A percentile compares a stretch with the other conserved stretches of the same genome.
Evolutionary conservation across 1,140 invertebrate species (phyloP).

Genomic region (Orius insidiosus): DNA sequence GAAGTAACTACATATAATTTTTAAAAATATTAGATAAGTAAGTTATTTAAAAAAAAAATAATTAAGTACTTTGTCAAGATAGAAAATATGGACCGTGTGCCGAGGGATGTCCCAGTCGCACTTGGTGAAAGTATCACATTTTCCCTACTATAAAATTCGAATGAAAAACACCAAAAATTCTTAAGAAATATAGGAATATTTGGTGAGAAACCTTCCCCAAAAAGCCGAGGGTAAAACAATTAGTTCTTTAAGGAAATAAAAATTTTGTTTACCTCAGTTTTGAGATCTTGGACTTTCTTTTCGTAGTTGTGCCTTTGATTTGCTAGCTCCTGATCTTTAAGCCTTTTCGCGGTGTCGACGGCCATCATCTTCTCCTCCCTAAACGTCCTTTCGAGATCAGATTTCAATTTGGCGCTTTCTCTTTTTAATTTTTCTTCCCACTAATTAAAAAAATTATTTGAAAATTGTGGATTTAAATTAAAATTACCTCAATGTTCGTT

Average conservation of each 20-base stretch:
- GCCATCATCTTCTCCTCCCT: slow-evolving; percentile 38
- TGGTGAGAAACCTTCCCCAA: too few species aligned
- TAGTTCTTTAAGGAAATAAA: neutral
- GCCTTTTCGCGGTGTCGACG: slow-evolving; percentile 31
- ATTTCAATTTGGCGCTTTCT: slow-evolving; percentile 34
- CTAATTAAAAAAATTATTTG: slow-evolving; percentile 20
- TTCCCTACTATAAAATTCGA: too few species aligned
- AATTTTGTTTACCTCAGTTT: slow-evolving; percentile 29
- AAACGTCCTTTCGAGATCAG: slow-evolving; percentile 38
- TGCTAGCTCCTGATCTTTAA: slow-evolving; percentile 29
- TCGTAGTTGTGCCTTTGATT: slow-evolving; percentile 34
- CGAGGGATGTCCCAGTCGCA: too few species aligned
- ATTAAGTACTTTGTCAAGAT: too few species aligned
- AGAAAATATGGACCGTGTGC: too few species aligned
- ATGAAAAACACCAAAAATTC: too few species aligned
- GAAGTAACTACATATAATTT: neutral
- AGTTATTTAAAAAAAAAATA: too few species aligned
- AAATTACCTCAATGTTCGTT: slow-evolving; percentile 37
- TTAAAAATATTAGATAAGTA: neutral
- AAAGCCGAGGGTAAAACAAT: too few species aligned
- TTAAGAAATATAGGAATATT: too few species aligned
- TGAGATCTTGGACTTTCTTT: slow-evolving; percentile 30
- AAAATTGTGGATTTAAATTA: slow-evolving; percentile 20
- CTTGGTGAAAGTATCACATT: too few species aligned
- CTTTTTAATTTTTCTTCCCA: slow-evolving; percentile 28